Evolutionary conservation across 2,113 vertebrate species (phyloP).

Genomic region (Odocoileus virginianus): DNA sequence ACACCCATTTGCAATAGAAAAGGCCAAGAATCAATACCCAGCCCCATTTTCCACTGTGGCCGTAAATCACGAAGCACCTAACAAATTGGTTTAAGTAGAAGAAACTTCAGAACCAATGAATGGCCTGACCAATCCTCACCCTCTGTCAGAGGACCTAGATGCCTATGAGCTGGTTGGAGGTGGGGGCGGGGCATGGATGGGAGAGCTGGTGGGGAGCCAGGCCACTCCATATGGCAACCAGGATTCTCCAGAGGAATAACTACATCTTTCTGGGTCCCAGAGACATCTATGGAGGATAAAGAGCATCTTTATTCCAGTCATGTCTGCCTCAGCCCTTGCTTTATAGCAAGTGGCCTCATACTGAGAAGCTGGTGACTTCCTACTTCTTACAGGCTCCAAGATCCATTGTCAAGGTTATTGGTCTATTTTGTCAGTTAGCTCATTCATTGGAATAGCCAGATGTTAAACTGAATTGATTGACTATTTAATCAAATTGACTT

Average conservation of each 20-base stretch:
- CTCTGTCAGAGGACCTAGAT: slow-evolving; percentile 53
- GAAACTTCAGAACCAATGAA: slow-evolving; percentile 84
- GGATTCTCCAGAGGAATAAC: not conserved
- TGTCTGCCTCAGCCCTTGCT: not conserved
- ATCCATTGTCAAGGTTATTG: not conserved
- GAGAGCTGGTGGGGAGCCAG: not conserved
- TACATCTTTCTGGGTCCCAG: not conserved
- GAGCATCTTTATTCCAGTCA: not conserved
- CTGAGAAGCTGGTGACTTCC: not conserved
- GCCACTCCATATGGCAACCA: not conserved
- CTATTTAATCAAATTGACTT: slow-evolving; percentile 42
- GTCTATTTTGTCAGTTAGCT: not conserved
- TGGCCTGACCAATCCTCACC: slow-evolving; percentile 70
- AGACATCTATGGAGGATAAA: not conserved
- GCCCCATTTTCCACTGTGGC: slow-evolving; percentile 82
- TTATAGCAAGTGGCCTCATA: not conserved
- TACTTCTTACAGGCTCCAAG: not conserved
- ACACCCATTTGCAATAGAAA: slow-evolving; percentile 87
- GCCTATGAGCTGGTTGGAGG: not conserved
- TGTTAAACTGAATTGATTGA: slow-evolving; percentile 36
- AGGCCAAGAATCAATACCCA: slow-evolving; percentile 88
- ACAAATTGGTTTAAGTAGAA: slow-evolving; percentile 87
- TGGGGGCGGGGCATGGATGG: fast-evolving
- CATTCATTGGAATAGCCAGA: slow-evolving; percentile 1
- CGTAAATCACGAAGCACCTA: slow-evolving; percentile 84